These are phyloP conservation scores for Melieria picta DNA, from an alignment of 2,888 invertebrate species.

Conservation along the genomic window DNA sequence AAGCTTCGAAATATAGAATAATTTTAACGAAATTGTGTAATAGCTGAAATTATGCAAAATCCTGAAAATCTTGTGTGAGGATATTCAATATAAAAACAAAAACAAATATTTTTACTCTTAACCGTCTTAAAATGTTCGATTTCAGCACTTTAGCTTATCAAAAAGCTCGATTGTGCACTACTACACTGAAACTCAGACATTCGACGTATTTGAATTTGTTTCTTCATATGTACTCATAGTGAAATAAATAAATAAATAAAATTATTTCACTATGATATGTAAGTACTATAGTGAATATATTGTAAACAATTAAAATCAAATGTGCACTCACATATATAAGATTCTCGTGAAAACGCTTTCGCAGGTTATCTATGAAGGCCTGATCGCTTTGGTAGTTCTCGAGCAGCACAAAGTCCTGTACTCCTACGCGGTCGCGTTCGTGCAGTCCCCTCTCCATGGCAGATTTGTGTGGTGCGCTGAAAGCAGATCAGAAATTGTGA, in stretches of 20 bases:
- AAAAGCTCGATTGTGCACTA: no score
- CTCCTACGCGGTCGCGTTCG: constrained; percentile 87
- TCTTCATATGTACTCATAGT: not conserved
- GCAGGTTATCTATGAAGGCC: constrained; percentile 87
- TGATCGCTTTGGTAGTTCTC: constrained; percentile 84
- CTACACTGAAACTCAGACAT: not conserved
- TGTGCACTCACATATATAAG: constrained; percentile 85
- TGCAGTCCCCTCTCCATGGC: constrained; percentile 82
- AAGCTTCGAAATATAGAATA: no score
- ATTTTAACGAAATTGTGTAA: no score
- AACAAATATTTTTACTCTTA: no score
- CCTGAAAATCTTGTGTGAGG: no score
- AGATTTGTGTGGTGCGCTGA: constrained; percentile 46
- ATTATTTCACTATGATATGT: constrained; percentile 1
- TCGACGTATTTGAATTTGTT: not conserved
- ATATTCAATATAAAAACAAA: no score
- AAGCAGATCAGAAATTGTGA: not conserved
- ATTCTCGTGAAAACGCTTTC: constrained; percentile 86
- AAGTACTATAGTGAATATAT: not conserved
- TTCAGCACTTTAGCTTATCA: no score
- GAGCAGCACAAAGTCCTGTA: constrained; percentile 90
- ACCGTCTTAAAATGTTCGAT: no score
- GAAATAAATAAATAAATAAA: not conserved
- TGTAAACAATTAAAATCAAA: not conserved
- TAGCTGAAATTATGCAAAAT: no score